Evolutionary conservation across 1,140 invertebrate species (phyloP), one percentile per base, ranked within the genome.

Genomic region (Nilaparvata lugens): DNA sequence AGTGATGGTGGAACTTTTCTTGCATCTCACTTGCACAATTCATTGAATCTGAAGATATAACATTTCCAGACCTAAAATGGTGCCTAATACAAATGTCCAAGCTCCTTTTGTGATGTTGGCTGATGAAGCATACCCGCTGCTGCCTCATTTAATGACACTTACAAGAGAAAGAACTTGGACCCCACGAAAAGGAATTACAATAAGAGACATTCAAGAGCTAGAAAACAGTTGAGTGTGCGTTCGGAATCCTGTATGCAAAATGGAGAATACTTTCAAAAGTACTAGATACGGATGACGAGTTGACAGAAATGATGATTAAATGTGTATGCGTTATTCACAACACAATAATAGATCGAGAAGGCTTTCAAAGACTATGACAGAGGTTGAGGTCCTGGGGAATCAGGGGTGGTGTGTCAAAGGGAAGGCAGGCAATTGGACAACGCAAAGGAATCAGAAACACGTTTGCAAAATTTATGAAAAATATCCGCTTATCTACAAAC

Each of bases 61-160:
- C 5, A 60, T 53, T 62, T 48, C 51, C 59, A 18, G 23, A 55
- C 52, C 52, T 2, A 55, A 61, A 42, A 13, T 25, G 7, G 24
- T 61, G 11, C 53, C 53, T 18, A 56, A 60, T 38, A 53, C 19
- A 4, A 38, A 61, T 56, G 40, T 61, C n/a, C 4, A 58, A 58
- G 57, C 43, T 48, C 60, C 60, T 3, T 56, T 31, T 43, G 60
- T 61, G 1, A 55, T 61, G 6, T 42, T 61, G 19, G 60, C 61
- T 7, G 78, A 80, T 69, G 74, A 74, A 53, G 76, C 76, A 25
- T 82, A 80, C 69, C 67, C 74, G 23, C 52, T 80, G 40, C 66
- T 63, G 62, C 25, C 43, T 57, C 55, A 75, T 58, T 25, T 79
- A n/a, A 73, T 79, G 70, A 76, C 76, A 62, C 77, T 16, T 79